A percentile compares a stretch with the other conserved stretches of the same genome.
These are phyloP conservation scores for Zaprionus taronus DNA, from an alignment of 1,140 invertebrate species.

Conservation along the genomic window DNA sequence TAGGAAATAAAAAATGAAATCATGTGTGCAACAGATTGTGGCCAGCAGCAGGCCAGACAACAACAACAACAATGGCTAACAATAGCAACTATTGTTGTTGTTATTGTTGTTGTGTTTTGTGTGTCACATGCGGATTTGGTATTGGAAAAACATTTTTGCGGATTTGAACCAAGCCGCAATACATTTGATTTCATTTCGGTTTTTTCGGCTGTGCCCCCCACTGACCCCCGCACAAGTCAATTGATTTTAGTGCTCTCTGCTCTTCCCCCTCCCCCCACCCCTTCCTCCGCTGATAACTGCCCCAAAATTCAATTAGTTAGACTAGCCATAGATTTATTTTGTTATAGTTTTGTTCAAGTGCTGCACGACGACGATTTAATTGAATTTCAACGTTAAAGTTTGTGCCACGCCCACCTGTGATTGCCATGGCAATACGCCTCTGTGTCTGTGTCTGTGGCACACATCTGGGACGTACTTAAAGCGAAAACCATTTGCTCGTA, in stretches of 20 bases:
- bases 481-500: conserved; percentile 29
- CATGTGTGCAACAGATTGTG: conserved; percentile 82
- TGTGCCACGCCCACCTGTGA: conserved; percentile 38
- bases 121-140: conserved; percentile 37
- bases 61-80: conserved; percentile 2
- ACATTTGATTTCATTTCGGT: conserved; percentile 73
- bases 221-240: conserved; percentile 57
- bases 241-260: conserved; percentile 55
- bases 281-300: conserved; percentile 20
- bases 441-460: not conserved
- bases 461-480: conserved; percentile 23
- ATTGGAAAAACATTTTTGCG: conserved; percentile 45
- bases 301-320: conserved; percentile 71
- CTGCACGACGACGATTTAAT: conserved; percentile 48
- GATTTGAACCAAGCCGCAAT: conserved; percentile 65
- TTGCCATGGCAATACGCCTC: not conserved
- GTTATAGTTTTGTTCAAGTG: conserved; percentile 44
- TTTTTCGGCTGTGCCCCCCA: conserved; percentile 6
- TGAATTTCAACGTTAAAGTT: conserved; percentile 54
- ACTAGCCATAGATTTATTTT: conserved; percentile 52
- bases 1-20: conserved; percentile 83
- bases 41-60: conserved; percentile 24
- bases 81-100: conserved; percentile 23
- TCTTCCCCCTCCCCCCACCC: too few species aligned
- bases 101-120: conserved; percentile 11